These are phyloP conservation scores for Suncus etruscus DNA, from an alignment of 2,113 vertebrate species.

Conservation along the genomic window DNA sequence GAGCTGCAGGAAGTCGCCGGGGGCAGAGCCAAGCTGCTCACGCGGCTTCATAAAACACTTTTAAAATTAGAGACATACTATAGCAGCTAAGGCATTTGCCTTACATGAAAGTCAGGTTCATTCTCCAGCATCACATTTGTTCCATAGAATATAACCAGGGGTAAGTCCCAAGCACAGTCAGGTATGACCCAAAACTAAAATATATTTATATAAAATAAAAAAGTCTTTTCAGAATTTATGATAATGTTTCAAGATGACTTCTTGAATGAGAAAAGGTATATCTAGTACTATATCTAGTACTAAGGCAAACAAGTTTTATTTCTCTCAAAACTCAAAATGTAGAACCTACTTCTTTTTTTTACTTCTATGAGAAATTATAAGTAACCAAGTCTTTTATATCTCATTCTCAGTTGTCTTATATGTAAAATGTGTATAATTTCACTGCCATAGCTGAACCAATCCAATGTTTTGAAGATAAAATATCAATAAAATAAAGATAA, in stretches of 20 bases:
- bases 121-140: too few species aligned
- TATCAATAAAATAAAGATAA: too few species aligned
- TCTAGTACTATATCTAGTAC: not conserved
- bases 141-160: too few species aligned
- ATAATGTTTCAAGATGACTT: not conserved
- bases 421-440: not conserved
- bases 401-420: not conserved
- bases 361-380: not conserved
- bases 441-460: not conserved
- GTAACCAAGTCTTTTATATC: not conserved
- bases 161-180: too few species aligned
- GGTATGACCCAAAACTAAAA: too few species aligned
- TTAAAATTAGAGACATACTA: too few species aligned
- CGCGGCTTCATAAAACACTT: too few species aligned
- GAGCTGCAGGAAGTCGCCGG: too few species aligned
- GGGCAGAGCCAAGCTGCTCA: too few species aligned
- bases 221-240: constrained; percentile 9
- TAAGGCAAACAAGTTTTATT: constrained; percentile 1
- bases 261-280: not conserved
- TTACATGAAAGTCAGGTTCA: too few species aligned
- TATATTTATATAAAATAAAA: too few species aligned
- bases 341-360: not conserved
- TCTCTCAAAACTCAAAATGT: not conserved
- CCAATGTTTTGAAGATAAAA: not conserved
- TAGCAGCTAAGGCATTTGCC: too few species aligned